Base-by-base conservation (phyloP, 2,113 vertebrate genomes). In the Phoenicopterus ruber region DNA sequence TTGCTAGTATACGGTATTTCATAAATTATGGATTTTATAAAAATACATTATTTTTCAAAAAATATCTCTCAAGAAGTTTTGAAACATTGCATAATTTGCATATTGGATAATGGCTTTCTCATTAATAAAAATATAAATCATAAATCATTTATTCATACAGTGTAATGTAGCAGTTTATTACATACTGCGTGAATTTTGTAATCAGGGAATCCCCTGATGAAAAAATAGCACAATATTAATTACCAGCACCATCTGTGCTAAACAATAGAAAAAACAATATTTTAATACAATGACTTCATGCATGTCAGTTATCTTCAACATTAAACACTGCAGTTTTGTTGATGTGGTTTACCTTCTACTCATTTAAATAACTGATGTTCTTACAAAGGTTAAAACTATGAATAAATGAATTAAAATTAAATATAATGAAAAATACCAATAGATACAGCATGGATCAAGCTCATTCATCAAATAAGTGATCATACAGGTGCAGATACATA, bases 171-270 rank as follows among this genome's bases (percentile, higher is more conserved):
- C 79, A 95, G 86, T 97, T 98, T 98, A 97, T 96, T 97, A 94
- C 94, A 96, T 98, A 96, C 86, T 96, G 88, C 54, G 25, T 97
- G 96, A 97, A 89, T 98, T 98, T 97, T 98, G 97, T 97, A 97
- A 98, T 98, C 98, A 98, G 97, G 98, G 98, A 99, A 99, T 99
- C 98, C 99, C 98, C 98, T 92, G 96, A 98, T 98, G 98, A 98
- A 98, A n/a, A 98, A 99, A 98, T 97, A 98, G 98, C 98, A 99
- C 98, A 98, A 98, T 99, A 99, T 99, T 99, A 99, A 99, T 99
- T 99, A 99, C 99, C 98, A 98, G 98, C 98, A 99, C 99, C 99
- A 99, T 99, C 99, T 99, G 99, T 99, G 99, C 98, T 97, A 98
- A 98, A 99, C 98, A 99, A 98, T 98, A 97, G 96, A 79, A 96